Base-by-base conservation (phyloP, 1,140 invertebrate genomes). In the Plodia interpunctella region DNA sequence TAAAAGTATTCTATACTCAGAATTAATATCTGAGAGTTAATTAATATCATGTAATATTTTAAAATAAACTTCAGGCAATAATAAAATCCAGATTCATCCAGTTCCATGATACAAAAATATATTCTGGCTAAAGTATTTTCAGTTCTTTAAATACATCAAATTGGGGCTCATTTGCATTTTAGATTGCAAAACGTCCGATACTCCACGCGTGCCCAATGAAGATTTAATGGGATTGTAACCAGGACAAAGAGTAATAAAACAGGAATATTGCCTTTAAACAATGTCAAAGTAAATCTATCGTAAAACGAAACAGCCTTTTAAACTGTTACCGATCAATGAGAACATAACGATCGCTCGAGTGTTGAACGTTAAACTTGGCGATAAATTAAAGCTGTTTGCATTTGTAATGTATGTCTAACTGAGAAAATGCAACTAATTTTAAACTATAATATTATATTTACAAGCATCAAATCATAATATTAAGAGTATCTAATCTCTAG, bases 201-300 rank as follows among this genome's bases (percentile, higher is more conserved):
- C 38, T 44, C 10, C 21, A 53, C 51, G 51, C 51, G 20, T 53
- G 19, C 20, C 21, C 51, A 25, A 76, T 74, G 65, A 62, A 66
- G 66, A 75, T 72, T 76, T 76, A 72, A 80, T 76, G 67, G 51
- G 60, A 59, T 60, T 71, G 63, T 70, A 71, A 76, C 69, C 69
- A 71, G 70, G 66, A 69, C 64, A 63, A 78, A 63, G 64, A 62
- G 67, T 61, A 68, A 73, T 83, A 75, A 83, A 79, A 80, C 63
- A 56, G 66, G 66, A 69, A 70, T 72, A 75, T 68, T 72, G 70
- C 70, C 62, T 75, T 71, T 71, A 76, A 80, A 81, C 75, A 81
- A 78, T 81, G 75, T 78, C 70, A 78, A 70, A 73, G 70, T 65
- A 72, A 76, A 73, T 76, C 68, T 68, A 72, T 76, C 68, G 76